These are phyloP conservation scores for Brevipalpus yothersi DNA, from an alignment of 1,140 invertebrate genomes.

Conservation along the genomic window DNA sequence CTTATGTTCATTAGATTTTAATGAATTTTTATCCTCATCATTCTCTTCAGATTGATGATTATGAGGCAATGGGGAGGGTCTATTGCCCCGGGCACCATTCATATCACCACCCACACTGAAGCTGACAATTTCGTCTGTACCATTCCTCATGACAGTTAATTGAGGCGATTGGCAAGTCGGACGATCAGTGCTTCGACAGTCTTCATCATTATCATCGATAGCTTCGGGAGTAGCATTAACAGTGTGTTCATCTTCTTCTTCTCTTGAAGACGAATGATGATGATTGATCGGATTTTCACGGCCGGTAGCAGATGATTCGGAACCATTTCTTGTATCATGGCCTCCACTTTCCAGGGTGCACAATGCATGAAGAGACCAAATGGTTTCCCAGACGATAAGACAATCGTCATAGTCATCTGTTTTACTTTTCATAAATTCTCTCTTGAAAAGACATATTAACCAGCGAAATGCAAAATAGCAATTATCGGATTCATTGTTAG, in stretches of 20 bases:
- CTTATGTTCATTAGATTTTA: neutral
- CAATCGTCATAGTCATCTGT: constrained; percentile 10
- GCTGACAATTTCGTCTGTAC: too few species aligned
- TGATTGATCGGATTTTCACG: neutral
- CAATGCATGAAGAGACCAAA: constrained; percentile 4
- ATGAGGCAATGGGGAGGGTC: too few species aligned
- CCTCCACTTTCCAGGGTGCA: too few species aligned
- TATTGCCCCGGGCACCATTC: too few species aligned
- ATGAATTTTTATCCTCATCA: too few species aligned
- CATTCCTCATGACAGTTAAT: too few species aligned
- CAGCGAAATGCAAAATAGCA: constrained; percentile 96
- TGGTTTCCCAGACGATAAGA: constrained; percentile 9
- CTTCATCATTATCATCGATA: neutral
- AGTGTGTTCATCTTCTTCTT: neutral
- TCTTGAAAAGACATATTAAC: constrained; percentile 34
- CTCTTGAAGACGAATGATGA: neutral
- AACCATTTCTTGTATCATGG: too few species aligned
- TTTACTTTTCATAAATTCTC: constrained; percentile 25
- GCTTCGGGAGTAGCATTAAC: too few species aligned
- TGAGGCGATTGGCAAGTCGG: too few species aligned
- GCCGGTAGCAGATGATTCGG: too few species aligned
- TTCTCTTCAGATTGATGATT: too few species aligned
- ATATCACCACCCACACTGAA: too few species aligned
- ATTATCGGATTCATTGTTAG: constrained; percentile 75
- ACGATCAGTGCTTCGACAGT: neutral